Percentiles rank a stretch among this genome's conserved stretches.
These are phyloP conservation scores for Eupithecia subfuscata DNA, from an alignment of 2,888 invertebrate species.

Conservation along the genomic window DNA sequence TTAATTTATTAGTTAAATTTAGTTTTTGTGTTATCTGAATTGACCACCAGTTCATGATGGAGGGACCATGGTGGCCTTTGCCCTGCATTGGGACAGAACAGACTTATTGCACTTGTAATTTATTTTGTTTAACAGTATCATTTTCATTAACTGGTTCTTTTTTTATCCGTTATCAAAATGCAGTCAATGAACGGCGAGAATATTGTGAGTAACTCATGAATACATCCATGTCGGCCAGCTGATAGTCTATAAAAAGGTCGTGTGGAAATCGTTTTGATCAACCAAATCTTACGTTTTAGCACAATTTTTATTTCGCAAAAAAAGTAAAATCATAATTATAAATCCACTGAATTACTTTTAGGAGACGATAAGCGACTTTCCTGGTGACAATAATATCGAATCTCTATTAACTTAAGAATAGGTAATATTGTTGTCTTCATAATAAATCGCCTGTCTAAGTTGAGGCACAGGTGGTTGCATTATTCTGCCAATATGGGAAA, in stretches of 20 bases:
- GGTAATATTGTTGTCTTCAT: not conserved
- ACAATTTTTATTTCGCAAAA: not conserved
- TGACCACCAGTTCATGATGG: too few species aligned
- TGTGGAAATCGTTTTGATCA: not conserved
- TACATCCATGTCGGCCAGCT: not conserved
- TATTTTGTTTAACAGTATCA: too few species aligned
- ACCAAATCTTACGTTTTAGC: not conserved
- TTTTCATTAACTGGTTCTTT: too few species aligned
- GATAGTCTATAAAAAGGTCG: not conserved
- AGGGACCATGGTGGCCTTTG: too few species aligned
- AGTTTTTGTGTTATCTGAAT: too few species aligned
- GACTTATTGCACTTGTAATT: too few species aligned
- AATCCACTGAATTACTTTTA: not conserved
- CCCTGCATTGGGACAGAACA: too few species aligned
- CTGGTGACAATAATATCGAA: not conserved
- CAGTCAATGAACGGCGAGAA: too few species aligned
- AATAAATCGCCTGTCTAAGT: not conserved
- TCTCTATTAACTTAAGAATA: not conserved
- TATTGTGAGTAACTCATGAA: too few species aligned
- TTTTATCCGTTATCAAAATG: too few species aligned
- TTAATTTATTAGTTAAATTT: too few species aligned
- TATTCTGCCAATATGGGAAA: slow-evolving; percentile 14
- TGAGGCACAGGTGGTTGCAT: not conserved
- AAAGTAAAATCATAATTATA: not conserved
- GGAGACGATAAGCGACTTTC: not conserved